Evolutionary conservation across 1,140 invertebrate genomes (phyloP), one percentile per base, ranked within the genome.

Genomic region (Megalopta genalis): DNA sequence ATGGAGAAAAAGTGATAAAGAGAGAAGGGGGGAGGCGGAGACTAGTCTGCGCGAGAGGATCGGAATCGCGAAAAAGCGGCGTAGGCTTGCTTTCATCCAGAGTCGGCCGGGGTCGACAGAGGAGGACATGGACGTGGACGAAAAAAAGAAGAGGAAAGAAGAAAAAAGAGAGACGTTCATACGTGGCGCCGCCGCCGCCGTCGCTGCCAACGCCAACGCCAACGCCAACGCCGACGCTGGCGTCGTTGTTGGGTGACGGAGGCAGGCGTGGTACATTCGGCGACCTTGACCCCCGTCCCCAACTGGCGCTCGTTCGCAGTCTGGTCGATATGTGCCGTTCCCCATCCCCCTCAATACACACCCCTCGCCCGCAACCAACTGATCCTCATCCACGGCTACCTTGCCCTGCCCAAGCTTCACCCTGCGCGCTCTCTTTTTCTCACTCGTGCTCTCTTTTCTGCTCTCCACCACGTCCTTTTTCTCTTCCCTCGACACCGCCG

Each of bases 241-340:
- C 57, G 65, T 70, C 75, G 42, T 64, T 23, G 69, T 78, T 66
- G 63, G 52, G 64, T 74, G 67, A 80, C 67, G 68, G 49, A 88
- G 84, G 87, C 89, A 91, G 90, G 90, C 90, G 90, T 89, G 90
- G 90, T 90, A 91, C 89, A 85, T 89, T 87, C 83, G 74, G 75
- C 86, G 91, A 92, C 91, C 91, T 92, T 92, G 91, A 92, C 91
- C 91, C 86, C 87, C 88, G 91, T 90, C 89, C 89, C 89, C 89
- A 81, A 88, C 86, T 88, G 82, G 81, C 87, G 89, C 84, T 85
- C 73, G 88, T 85, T 90, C 84, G 88, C 85, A 90, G 89, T 89
- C 90, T 87, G 91, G 86, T 92, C 91, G 91, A 91, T 92, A 92
- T 87, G 74, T 86, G 71, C 80, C 79, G 84, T 81, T 85, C 83